A percentile compares a stretch with the other conserved stretches of the same genome.
Evolutionary conservation across 1,140 invertebrate species (phyloP).

Genomic region (Neelides sp.): DNA sequence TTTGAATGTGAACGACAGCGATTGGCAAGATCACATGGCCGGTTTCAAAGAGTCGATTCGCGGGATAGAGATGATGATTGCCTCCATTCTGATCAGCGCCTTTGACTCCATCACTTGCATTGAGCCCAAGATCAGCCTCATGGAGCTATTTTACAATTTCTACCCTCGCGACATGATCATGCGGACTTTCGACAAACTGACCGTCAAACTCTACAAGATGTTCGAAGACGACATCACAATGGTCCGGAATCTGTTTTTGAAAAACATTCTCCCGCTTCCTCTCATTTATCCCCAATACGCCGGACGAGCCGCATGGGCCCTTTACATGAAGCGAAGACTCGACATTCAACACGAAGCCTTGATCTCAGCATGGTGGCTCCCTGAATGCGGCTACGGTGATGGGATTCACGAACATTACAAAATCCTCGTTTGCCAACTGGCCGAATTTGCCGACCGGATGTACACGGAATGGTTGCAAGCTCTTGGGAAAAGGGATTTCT

Average conservation of each 20-base stretch:
- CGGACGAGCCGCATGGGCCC: slow-evolving; percentile 51
- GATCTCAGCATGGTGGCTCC: slow-evolving; percentile 55
- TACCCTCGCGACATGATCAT: slow-evolving; percentile 48
- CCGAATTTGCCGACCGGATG: slow-evolving; percentile 48
- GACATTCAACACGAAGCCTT: slow-evolving; percentile 48
- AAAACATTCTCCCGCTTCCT: slow-evolving; percentile 47
- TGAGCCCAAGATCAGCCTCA: slow-evolving; percentile 54
- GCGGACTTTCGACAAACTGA: slow-evolving; percentile 40
- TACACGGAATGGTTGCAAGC: slow-evolving; percentile 49
- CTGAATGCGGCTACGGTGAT: slow-evolving; percentile 52
- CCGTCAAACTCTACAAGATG: slow-evolving; percentile 55
- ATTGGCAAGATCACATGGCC: slow-evolving; percentile 54
- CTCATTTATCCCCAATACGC: slow-evolving; percentile 53
- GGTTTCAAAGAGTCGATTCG: slow-evolving; percentile 35
- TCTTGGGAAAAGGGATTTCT: slow-evolving; percentile 44
- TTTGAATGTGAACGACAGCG: slow-evolving; percentile 44
- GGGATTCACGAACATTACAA: slow-evolving; percentile 54
- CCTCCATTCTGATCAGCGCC: slow-evolving; percentile 53
- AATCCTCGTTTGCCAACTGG: slow-evolving; percentile 48
- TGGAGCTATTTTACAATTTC: slow-evolving; percentile 56
- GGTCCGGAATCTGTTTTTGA: slow-evolving; percentile 54
- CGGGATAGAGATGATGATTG: slow-evolving; percentile 51
- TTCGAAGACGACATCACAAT: slow-evolving; percentile 63
- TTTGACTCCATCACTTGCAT: slow-evolving; percentile 55
- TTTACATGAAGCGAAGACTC: slow-evolving; percentile 49